These are phyloP conservation scores for Contarinia nasturtii DNA, from an alignment of 1,140 invertebrate genomes.

Conservation along the genomic window DNA sequence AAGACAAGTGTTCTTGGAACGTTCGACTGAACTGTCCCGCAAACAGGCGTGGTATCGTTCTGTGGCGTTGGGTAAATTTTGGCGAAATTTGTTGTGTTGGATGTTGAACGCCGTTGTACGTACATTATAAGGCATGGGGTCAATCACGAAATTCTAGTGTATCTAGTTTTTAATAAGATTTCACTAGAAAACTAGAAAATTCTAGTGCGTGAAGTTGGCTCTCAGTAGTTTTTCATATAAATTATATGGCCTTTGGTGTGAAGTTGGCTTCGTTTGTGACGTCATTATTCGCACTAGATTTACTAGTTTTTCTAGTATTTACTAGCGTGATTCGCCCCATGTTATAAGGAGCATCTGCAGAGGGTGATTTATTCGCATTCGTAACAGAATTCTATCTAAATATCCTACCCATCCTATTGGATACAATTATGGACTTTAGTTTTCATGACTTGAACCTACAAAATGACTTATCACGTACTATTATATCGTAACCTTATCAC, in stretches of 20 bases:
- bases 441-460: constrained; percentile 18
- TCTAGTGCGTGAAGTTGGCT: no score
- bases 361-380: constrained; percentile 51
- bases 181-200: no score
- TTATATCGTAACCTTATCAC: constrained; percentile 2
- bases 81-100: constrained; percentile 26
- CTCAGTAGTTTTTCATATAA: no score
- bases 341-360: constrained; percentile 27
- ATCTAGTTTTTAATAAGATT: no score
- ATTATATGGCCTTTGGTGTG: no score
- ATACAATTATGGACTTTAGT: constrained; percentile 44
- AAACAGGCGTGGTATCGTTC: constrained; percentile 22
- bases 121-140: constrained; percentile 27
- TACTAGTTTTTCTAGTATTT: no score
- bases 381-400: constrained; percentile 62
- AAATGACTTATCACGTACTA: constrained; percentile 22
- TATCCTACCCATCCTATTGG: constrained; percentile 23
- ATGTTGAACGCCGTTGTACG: constrained; percentile 34
- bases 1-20: constrained; percentile 22
- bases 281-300: no score
- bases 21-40: constrained; percentile 18
- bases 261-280: no score
- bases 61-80: constrained; percentile 14
- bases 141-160: no score
- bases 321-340: no score